These are phyloP conservation scores for Zosterops hypoxanthus DNA, from an alignment of 2,113 vertebrate genomes.

Conservation along the genomic window DNA sequence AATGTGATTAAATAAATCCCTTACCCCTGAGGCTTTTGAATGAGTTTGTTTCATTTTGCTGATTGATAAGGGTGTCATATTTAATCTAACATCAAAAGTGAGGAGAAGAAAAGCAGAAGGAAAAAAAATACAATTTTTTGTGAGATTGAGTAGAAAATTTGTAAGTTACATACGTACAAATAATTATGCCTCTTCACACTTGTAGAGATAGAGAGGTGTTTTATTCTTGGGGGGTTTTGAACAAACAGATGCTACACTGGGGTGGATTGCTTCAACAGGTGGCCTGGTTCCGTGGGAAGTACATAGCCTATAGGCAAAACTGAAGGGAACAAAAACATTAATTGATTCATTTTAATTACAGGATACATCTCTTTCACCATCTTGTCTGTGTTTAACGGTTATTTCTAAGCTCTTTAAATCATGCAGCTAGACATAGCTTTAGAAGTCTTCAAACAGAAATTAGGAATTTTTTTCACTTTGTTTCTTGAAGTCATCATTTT, in stretches of 20 bases:
- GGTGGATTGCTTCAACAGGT: not conserved
- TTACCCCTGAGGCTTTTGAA: constrained; percentile 4
- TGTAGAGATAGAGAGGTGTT: not conserved
- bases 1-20: constrained; percentile 31
- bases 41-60: constrained; percentile 26
- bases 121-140: not conserved
- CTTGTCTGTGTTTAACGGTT: not conserved
- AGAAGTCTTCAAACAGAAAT: not conserved
- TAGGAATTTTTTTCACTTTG: not conserved
- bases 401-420: constrained; percentile 15
- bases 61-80: not conserved
- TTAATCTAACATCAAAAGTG: constrained; percentile 34
- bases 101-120: not conserved
- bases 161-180: not conserved
- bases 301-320: constrained; percentile 32
- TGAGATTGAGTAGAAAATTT: not conserved
- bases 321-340: not conserved
- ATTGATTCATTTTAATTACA: constrained; percentile 41
- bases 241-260: not conserved
- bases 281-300: not conserved
- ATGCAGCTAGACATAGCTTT: not conserved
- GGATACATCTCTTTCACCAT: not conserved
- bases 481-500: not conserved
- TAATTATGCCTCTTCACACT: constrained; percentile 6
- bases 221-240: not conserved